Evolutionary conservation across 2,113 vertebrate species (phyloP).

Genomic region (Gymnobelideus leadbeateri): DNA sequence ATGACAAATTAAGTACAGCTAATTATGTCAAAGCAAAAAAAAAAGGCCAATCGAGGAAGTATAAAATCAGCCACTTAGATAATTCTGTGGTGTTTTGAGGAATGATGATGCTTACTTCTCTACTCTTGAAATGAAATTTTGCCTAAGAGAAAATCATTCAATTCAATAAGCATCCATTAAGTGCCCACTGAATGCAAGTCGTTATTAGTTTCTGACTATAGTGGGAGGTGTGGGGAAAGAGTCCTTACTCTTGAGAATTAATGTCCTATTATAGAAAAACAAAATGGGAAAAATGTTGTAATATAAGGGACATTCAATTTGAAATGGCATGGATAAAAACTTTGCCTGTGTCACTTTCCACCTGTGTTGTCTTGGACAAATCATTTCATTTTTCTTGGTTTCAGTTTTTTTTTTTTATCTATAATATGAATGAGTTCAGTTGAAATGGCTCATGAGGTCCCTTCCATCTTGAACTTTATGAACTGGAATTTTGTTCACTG

Average conservation of each 20-base stretch:
- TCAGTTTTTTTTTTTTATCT: background rate
- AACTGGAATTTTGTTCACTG: background rate
- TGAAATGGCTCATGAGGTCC: background rate
- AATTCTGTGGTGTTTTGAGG: background rate
- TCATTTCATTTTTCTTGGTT: background rate
- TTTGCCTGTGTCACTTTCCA: background rate
- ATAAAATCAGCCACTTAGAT: background rate
- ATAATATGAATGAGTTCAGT: background rate
- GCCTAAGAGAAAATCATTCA: background rate
- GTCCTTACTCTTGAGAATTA: background rate
- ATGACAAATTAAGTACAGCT: slow-evolving; percentile 18
- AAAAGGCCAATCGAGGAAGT: background rate
- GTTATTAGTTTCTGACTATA: background rate
- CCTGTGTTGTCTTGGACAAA: background rate
- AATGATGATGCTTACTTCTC: background rate
- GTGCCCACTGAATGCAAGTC: background rate
- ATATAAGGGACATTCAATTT: background rate
- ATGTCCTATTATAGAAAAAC: background rate
- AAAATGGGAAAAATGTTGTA: background rate
- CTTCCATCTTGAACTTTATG: background rate
- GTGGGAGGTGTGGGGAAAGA: no score
- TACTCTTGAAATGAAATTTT: background rate
- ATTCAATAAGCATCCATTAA: background rate
- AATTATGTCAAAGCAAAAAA: slow-evolving; percentile 18
- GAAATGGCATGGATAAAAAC: background rate